phyloP scores from a whole-genome alignment of 2,113 vertebrate genomes.

The Daboia siamensis region DNA sequence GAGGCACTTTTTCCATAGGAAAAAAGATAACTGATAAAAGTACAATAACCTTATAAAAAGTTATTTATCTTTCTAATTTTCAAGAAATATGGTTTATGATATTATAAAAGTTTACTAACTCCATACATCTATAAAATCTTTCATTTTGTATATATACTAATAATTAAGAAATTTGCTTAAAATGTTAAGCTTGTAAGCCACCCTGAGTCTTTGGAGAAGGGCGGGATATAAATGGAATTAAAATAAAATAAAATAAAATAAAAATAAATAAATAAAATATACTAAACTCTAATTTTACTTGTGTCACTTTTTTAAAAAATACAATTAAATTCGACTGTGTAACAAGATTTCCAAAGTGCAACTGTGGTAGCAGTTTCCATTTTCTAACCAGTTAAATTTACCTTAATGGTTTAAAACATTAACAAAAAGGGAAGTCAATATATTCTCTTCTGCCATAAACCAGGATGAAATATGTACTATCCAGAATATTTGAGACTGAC shows the following conservation, averaged over 20 bases:
- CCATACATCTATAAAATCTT: conserved; percentile 68
- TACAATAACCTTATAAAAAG: conserved; percentile 67
- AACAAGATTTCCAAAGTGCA: conserved; percentile 40
- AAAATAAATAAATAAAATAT: no score
- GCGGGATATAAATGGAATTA: no score
- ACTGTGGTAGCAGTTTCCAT: conserved; percentile 17
- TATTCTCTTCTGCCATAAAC: neutral
- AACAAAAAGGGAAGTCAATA: neutral
- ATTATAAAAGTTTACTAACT: conserved; percentile 65
- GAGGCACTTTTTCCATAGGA: conserved; percentile 58
- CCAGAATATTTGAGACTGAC: neutral
- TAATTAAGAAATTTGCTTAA: conserved; percentile 68
- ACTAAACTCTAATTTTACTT: conserved; percentile 59
- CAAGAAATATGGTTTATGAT: conserved; percentile 67
- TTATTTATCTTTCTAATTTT: conserved; percentile 69
- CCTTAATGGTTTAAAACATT: conserved; percentile 4
- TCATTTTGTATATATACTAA: conserved; percentile 57
- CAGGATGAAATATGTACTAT: conserved; percentile 14
- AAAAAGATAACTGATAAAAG: conserved; percentile 63
- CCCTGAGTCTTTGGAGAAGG: no score
- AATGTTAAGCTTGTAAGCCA: no score
- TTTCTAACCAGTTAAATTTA: conserved; percentile 27
- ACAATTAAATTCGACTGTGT: conserved; percentile 40
- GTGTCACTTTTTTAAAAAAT: conserved; percentile 49
- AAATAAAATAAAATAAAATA: no score